Evolutionary conservation across 2,113 vertebrate genomes (phyloP).

Genomic region (Ophthalmotilapia sp.): DNA sequence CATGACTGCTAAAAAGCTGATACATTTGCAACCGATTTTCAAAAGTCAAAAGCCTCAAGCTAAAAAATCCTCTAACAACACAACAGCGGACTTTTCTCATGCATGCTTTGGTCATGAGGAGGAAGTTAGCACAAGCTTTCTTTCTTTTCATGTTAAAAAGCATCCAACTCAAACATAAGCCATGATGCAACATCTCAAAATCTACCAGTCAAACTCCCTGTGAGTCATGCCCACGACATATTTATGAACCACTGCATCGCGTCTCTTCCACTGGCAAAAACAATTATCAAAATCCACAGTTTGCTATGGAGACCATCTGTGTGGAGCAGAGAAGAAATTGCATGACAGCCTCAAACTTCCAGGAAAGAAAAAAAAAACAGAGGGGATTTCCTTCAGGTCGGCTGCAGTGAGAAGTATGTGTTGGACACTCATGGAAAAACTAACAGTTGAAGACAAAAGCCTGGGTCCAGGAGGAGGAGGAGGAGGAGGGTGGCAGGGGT

Average conservation of each 20-base stretch:
- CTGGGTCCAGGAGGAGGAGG: background rate
- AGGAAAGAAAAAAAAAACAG: background rate
- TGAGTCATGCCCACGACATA: conserved; percentile 12
- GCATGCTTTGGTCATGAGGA: background rate
- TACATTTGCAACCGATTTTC: background rate
- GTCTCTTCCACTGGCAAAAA: conserved; percentile 39
- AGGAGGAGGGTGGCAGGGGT: background rate
- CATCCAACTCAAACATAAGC: conserved; percentile 8
- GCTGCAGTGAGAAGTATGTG: background rate
- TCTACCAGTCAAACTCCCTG: background rate
- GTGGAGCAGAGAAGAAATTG: background rate
- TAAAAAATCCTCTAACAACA: background rate
- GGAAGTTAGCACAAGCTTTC: background rate
- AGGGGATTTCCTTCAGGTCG: conserved; percentile 46
- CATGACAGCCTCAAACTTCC: background rate
- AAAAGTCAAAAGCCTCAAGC: background rate
- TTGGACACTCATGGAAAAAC: conserved; percentile 24
- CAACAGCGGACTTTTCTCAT: background rate
- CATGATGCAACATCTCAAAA: conserved; percentile 12
- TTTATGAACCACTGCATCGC: conserved; percentile 7
- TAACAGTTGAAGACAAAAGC: conserved; percentile 33
- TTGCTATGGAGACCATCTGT: conserved; percentile 57
- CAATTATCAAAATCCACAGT: background rate
- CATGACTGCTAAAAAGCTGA: background rate
- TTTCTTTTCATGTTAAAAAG: background rate